Evolutionary conservation across 2,113 vertebrate species (phyloP).

Genomic region (Struthidea cinerea): DNA sequence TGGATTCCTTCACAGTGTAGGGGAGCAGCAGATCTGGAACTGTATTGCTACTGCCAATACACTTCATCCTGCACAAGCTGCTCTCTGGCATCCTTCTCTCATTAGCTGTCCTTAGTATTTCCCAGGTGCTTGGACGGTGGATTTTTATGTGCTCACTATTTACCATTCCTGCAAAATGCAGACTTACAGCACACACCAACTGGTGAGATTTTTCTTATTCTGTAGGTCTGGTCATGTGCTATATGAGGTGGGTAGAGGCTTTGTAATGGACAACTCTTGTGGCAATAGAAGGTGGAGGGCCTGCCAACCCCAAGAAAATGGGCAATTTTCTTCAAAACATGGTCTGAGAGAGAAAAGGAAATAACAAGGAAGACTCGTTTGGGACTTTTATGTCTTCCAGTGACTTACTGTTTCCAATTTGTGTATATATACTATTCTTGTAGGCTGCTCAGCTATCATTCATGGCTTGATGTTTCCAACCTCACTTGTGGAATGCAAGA

Average conservation of each 20-base stretch:
- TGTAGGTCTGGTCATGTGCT: not conserved
- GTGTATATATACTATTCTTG: not conserved
- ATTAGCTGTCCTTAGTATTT: not conserved
- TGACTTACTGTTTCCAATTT: not conserved
- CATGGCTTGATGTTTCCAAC: not conserved
- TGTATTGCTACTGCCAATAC: not conserved
- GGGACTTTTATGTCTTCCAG: not conserved
- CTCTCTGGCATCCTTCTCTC: not conserved
- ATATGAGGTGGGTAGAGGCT: not conserved
- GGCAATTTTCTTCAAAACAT: not conserved
- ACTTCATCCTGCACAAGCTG: not conserved
- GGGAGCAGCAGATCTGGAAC: not conserved
- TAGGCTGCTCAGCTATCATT: not conserved
- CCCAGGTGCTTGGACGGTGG: not conserved
- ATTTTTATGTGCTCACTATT: not conserved
- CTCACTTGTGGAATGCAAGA: not conserved
- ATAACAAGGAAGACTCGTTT: not conserved
- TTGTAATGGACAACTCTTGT: not conserved
- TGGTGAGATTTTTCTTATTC: not conserved
- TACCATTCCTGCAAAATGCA: not conserved
- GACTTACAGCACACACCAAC: fast-evolving
- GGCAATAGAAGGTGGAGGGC: not conserved
- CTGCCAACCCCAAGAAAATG: not conserved
- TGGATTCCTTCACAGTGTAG: not conserved
- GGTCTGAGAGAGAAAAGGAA: not conserved